These are phyloP conservation scores for Hypotaenidia philippensis DNA, from an alignment of 2,797 vertebrate genomes.

Conservation along the genomic window DNA sequence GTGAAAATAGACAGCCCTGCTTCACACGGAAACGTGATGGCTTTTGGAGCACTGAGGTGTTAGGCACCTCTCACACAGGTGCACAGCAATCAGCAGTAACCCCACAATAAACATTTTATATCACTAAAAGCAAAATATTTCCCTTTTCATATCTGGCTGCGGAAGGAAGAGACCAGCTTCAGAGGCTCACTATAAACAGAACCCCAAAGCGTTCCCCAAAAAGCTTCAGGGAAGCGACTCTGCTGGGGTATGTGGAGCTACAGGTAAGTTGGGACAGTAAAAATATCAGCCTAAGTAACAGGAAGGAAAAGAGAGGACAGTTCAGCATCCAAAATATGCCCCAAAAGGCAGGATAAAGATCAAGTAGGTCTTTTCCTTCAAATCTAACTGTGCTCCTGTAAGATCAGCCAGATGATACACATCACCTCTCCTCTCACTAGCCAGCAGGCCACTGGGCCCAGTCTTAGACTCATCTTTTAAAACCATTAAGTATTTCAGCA, in stretches of 20 bases:
- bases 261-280: not conserved
- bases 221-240: not conserved
- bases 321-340: not conserved
- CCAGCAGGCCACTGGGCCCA: not conserved
- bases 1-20: not conserved
- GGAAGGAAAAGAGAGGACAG: not conserved
- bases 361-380: not conserved
- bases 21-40: not conserved
- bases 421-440: not conserved
- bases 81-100: not conserved
- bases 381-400: not conserved
- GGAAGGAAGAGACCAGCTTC: not conserved
- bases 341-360: not conserved
- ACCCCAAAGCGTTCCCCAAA: not conserved
- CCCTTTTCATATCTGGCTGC: not conserved
- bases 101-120: not conserved
- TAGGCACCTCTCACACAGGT: not conserved
- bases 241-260: not conserved
- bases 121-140: not conserved
- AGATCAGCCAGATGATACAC: not conserved
- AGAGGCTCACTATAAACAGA: not conserved
- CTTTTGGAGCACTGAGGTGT: not conserved
- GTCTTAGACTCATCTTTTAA: not conserved
- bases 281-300: not conserved
- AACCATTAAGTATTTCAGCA: not conserved